These are phyloP conservation scores for Hydrophis major DNA, from an alignment of 2,797 vertebrate genomes.

Conservation along the genomic window DNA sequence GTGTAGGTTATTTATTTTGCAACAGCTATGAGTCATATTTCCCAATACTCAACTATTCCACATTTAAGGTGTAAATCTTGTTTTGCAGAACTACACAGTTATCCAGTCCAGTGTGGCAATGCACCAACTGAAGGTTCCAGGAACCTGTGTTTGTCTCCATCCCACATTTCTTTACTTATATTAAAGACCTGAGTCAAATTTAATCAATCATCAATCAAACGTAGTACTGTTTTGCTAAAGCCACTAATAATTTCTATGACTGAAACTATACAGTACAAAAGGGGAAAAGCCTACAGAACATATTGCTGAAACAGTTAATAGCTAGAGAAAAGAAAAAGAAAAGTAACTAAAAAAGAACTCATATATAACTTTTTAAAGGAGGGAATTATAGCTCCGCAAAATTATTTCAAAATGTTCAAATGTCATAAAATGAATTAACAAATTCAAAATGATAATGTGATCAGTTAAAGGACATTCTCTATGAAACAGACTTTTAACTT, in stretches of 20 bases:
- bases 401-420: background rate
- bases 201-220: background rate
- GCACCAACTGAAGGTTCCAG: background rate
- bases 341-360: background rate
- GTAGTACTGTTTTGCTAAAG: background rate
- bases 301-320: background rate
- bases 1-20: background rate
- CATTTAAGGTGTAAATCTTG: background rate
- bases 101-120: background rate
- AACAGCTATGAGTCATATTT: background rate
- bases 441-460: slow-evolving; percentile 57
- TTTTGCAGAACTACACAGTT: background rate
- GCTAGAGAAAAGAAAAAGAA: background rate
- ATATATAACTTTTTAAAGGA: background rate
- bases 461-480: slow-evolving; percentile 61
- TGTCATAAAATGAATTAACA: slow-evolving; percentile 40
- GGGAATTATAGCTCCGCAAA: background rate
- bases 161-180: background rate
- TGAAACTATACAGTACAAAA: background rate
- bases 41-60: background rate
- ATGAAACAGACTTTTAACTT: slow-evolving; percentile 53
- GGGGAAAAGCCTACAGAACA: background rate
- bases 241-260: background rate
- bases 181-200: background rate
- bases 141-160: background rate